Base-by-base conservation (phyloP, 2,113 vertebrate genomes). In the Salvelinus namaycush region DNA sequence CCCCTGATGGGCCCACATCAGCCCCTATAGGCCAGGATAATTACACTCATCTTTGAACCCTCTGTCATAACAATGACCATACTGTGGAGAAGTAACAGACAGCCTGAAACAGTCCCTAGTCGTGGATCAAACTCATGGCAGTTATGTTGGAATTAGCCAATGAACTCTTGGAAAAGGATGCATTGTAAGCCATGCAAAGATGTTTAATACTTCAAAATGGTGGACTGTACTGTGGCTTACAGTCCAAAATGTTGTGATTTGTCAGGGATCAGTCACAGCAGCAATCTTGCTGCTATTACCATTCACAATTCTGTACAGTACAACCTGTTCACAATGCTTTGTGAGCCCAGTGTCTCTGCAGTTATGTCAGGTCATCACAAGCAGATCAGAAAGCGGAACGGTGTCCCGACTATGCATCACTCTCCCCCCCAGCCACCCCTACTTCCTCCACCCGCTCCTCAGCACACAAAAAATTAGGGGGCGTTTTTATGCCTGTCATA, bases 401-500 rank as follows among this genome's bases (percentile, higher is more conserved):
- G 54, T 57, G 16, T 57, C 54, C 79, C 4, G 68, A 49, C 54
- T 18, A 74, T 54, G 60, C 68, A 78, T 26, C 68, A 76, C 39
- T 24, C 49, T 44, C 29, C 72, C 59, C n/a, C 20, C 39, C 72
- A 31, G 1, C 29, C 31, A 34, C n/a, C 34, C 67, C 27, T 2
- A 68, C 68, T 54, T 51, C 13, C 48, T 51, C 64, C 76, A 65
- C 34, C 27, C 75, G 66, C 68, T 75, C 78, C 71, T 81, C 78
- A 71, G 73, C 34, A 34, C 34, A 62, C 68, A 76, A 74, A 84
- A 81, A 87, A 89, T 86, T 60, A 81, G 81, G 80, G 76, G 84
- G 85, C 34, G n/a, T 90, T 89, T 90, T 92, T 91, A 89, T 90
- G 91, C 86, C 83, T 92, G 89, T 92, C 91, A 93, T 93, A 90